Percentiles rank a stretch among this genome's conserved stretches.
These are phyloP conservation scores for Laterallus jamaicensis DNA, from an alignment of 2,113 vertebrate species.

Conservation along the genomic window DNA sequence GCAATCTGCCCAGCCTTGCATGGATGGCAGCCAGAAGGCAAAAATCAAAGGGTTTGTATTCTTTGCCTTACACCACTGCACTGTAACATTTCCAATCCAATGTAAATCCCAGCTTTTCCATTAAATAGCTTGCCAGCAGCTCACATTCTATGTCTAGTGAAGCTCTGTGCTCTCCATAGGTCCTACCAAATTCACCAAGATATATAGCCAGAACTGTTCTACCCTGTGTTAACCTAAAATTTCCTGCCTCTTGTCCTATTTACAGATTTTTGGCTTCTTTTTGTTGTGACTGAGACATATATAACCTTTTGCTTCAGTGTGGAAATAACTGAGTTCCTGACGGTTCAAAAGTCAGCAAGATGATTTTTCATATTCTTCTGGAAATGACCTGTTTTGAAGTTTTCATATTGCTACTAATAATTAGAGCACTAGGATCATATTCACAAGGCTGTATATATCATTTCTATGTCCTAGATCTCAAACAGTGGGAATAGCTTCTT, in stretches of 20 bases:
- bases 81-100: not conserved
- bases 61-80: not conserved
- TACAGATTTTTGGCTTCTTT: not conserved
- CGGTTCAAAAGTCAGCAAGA: not conserved
- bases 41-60: not conserved
- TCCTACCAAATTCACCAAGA: not conserved
- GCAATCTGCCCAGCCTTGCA: not conserved
- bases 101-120: not conserved
- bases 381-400: not conserved
- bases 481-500: not conserved
- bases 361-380: not conserved
- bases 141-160: no score
- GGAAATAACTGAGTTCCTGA: not conserved
- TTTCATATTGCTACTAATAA: not conserved
- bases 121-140: not conserved
- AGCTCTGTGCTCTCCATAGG: not conserved
- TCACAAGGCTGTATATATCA: not conserved
- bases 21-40: not conserved
- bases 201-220: not conserved
- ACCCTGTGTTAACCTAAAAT: not conserved
- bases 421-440: not conserved
- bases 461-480: not conserved
- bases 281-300: not conserved
- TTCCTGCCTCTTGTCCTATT: not conserved
- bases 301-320: not conserved